A percentile compares a stretch with the other conserved stretches of the same genome.
Evolutionary conservation across 2,113 vertebrate species (phyloP).

Genomic region (Callopanchax toddi): DNA sequence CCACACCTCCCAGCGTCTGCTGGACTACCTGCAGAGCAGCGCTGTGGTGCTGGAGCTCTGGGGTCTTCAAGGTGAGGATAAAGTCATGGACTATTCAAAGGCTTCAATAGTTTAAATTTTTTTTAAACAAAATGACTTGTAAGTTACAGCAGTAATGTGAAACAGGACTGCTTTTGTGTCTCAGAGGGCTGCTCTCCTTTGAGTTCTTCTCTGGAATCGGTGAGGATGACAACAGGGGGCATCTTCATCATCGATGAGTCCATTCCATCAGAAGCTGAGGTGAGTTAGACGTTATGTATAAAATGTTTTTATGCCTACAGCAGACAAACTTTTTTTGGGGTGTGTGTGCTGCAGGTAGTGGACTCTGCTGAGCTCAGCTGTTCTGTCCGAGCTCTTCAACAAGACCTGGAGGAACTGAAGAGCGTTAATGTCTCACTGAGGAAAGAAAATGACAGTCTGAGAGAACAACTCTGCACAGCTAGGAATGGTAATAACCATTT

Average conservation of each 20-base stretch:
- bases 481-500: conserved; percentile 63
- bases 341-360: conserved; percentile 56
- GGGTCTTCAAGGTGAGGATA: conserved; percentile 87
- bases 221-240: conserved; percentile 77
- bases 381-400: conserved; percentile 78
- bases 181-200: conserved; percentile 84
- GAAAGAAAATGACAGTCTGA: conserved; percentile 83
- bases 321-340: no score
- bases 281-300: conserved; percentile 40
- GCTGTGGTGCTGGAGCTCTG: conserved; percentile 89
- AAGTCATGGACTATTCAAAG: no score
- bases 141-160: no score
- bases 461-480: conserved; percentile 71
- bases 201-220: conserved; percentile 55
- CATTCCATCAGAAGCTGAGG: conserved; percentile 32
- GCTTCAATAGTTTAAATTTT: no score
- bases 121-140: no score
- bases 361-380: conserved; percentile 69
- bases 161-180: not conserved
- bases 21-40: conserved; percentile 86
- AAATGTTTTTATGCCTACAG: no score
- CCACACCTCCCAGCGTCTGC: conserved; percentile 79
- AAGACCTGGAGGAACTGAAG: conserved; percentile 82
- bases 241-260: conserved; percentile 80
- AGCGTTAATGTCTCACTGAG: conserved; percentile 78